These are phyloP conservation scores for Acyrthosiphon pisum DNA, from an alignment of 1,140 invertebrate species.

Conservation along the genomic window DNA sequence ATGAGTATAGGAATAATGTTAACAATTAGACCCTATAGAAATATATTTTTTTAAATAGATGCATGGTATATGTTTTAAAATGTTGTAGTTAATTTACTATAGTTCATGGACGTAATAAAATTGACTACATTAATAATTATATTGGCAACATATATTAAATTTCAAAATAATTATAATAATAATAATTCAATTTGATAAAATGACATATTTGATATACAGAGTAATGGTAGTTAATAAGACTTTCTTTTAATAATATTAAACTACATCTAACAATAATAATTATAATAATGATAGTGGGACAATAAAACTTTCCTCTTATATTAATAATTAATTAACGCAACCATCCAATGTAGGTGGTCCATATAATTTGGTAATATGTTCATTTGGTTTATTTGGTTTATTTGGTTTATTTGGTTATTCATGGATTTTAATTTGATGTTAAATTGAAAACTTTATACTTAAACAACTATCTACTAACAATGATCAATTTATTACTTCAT, in stretches of 20 bases:
- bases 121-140: slow-evolving; percentile 36
- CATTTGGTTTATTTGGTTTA: slow-evolving; percentile 26
- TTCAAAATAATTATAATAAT: slow-evolving; percentile 41
- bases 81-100: slow-evolving; percentile 16
- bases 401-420: slow-evolving; percentile 30
- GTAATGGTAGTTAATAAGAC: neutral
- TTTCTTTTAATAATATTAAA: slow-evolving; percentile 33
- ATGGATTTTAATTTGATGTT: slow-evolving; percentile 26
- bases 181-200: neutral
- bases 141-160: slow-evolving; percentile 29
- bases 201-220: neutral
- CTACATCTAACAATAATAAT: neutral
- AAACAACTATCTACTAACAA: slow-evolving; percentile 50
- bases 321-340: slow-evolving; percentile 55
- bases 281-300: slow-evolving; percentile 26
- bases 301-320: slow-evolving; percentile 33
- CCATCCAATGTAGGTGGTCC: slow-evolving; percentile 52
- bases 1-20: slow-evolving; percentile 16
- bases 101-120: slow-evolving; percentile 36
- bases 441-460: slow-evolving; percentile 25
- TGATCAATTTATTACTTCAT: slow-evolving; percentile 51
- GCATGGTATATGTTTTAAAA: slow-evolving; percentile 36
- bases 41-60: slow-evolving; percentile 7
- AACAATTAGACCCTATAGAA: slow-evolving; percentile 14
- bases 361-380: slow-evolving; percentile 48